Base-by-base conservation (phyloP, 2,888 invertebrate genomes). In the Drosophila aldrichi region DNA sequence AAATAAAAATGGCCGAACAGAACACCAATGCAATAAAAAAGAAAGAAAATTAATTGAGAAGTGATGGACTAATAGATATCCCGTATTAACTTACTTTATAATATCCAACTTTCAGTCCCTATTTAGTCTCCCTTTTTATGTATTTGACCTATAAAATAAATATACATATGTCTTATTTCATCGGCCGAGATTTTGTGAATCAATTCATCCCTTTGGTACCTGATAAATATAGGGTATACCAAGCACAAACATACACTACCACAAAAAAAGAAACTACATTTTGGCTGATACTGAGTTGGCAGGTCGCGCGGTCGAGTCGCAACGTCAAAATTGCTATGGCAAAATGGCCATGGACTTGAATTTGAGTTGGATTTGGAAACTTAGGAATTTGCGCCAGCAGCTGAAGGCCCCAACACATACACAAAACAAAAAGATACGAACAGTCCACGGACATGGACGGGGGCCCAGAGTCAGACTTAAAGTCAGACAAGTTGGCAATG, bases 291-390 rank as follows among this genome's bases (percentile, higher is more conserved):
- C 57, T 70, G 70, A 72, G 68, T 67, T 75, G 79, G 83, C 79
- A 73, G 76, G 85, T 69, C 69, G 75, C 66, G 60, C 59, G 65
- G 76, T 77, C 83, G 82, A 85, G 82, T 70, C 67, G 73, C 82
- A 86, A 88, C 74, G 80, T 86, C 82, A 86, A 80, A 83, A 77
- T 61, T 65, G 74, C 77, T 65, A 75, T 62, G 58, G 51, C 78
- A 69, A 73, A 69, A 64, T 82, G 76, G 70, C 69, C 83, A 70
- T 86, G 86, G 86, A 79, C 83, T 82, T 82, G 79, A 78, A 79
- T 79, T 83, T 83, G 78, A 59, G 81, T 82, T 81, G 88, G 66
- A 88, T 88, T 88, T 88, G 79, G 56, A 73, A 65, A 82, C 73
- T 85, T 88, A 76, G 88, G 79, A 81, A 87, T 82, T 82, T 68